Percentiles rank a stretch among this genome's conserved stretches.
Evolutionary conservation across 2,888 invertebrate species (phyloP).

Genomic region (Agapetus fuscipes): DNA sequence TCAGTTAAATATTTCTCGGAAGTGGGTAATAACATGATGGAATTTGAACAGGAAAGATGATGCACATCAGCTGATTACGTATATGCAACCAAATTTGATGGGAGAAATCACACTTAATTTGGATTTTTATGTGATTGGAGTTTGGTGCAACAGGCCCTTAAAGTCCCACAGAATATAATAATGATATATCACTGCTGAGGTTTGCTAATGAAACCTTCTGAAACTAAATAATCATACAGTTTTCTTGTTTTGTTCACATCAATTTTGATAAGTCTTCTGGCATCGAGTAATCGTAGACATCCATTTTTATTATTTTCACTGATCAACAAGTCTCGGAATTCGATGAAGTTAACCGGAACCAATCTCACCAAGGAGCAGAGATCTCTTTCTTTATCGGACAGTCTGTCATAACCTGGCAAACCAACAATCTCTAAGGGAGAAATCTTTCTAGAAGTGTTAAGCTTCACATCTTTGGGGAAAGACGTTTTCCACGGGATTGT

Average conservation of each 20-base stretch:
- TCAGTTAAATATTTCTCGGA: too few relatives aligned
- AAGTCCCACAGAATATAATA: not conserved
- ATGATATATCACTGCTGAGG: conserved; percentile 25
- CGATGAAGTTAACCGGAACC: conserved; percentile 67
- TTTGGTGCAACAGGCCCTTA: not conserved
- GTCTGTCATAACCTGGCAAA: conserved; percentile 66
- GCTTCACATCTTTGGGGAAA: conserved; percentile 6
- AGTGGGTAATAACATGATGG: too few relatives aligned
- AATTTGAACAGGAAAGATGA: too few relatives aligned
- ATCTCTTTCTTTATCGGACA: conserved; percentile 61
- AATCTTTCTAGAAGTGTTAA: conserved; percentile 28
- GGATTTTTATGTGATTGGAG: not conserved
- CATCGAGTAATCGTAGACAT: conserved; percentile 67
- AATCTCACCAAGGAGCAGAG: conserved; percentile 69
- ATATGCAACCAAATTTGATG: too few relatives aligned
- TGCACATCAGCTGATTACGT: too few relatives aligned
- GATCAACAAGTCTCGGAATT: conserved; percentile 65
- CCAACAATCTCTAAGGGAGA: conserved; percentile 53
- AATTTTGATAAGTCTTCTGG: conserved; percentile 76
- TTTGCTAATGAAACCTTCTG: conserved; percentile 62
- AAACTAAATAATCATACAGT: conserved; percentile 67
- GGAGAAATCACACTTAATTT: too few relatives aligned
- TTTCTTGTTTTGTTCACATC: conserved; percentile 90
- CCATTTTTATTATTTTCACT: conserved; percentile 68
- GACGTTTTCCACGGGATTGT: not conserved